A percentile compares a stretch with the other conserved stretches of the same genome.
phyloP scores from a whole-genome alignment of 2,113 vertebrate genomes.

The Deroptyus accipitrinus region DNA sequence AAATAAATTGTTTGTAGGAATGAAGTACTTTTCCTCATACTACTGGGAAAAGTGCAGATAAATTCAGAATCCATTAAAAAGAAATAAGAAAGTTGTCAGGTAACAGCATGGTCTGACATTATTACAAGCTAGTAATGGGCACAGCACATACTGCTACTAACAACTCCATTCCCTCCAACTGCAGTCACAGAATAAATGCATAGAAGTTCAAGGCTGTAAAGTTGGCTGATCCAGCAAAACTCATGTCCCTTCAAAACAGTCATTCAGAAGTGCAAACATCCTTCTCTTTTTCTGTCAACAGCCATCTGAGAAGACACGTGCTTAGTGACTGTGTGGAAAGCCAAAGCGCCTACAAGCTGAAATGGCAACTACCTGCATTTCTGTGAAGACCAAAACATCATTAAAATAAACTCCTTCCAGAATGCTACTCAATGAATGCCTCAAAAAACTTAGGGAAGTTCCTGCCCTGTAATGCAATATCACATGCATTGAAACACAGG shows the following conservation, averaged over 20 bases:
- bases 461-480: not conserved
- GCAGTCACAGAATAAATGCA: not conserved
- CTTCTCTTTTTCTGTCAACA: not conserved
- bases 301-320: not conserved
- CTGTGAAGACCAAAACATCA: not conserved
- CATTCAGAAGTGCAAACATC: not conserved
- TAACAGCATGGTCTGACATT: not conserved
- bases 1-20: not conserved
- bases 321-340: not conserved
- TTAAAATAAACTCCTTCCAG: not conserved
- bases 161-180: not conserved
- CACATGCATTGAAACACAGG: not conserved
- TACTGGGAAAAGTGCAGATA: not conserved
- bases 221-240: not conserved
- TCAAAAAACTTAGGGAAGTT: not conserved
- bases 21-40: not conserved
- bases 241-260: not conserved
- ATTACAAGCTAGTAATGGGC: not conserved
- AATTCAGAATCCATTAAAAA: not conserved
- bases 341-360: not conserved
- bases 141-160: accelerated
- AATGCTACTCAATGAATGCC: not conserved
- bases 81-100: not conserved
- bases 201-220: not conserved
- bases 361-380: not conserved